Evolutionary conservation across 2,797 vertebrate species (phyloP), one percentile per base, ranked within the genome.

Genomic region (Balearica regulorum): DNA sequence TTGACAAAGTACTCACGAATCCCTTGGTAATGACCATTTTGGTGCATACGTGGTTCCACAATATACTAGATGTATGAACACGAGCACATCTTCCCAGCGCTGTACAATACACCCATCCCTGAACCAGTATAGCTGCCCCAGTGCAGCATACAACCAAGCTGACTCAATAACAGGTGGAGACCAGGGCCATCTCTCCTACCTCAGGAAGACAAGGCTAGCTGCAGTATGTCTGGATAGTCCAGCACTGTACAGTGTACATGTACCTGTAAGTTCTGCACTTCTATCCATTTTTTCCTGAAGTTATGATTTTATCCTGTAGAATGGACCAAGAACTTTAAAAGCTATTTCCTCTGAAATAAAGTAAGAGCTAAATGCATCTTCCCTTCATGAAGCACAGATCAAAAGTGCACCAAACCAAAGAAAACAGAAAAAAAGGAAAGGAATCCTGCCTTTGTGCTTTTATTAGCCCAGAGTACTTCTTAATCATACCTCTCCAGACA

Each of bases 21-120:
- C 37, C 43, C 79, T 83, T 15, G 6, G n/a, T 71, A 66, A 83
- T 66, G 43, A 57, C 39, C 44, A 21, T 66, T 90, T 76, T 51
- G 48, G 31, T 28, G 12, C n/a, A 28, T 62, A 41, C 15, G 7
- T 8, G 6, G 16, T 81, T 60, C 58, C 64, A 81, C 43, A 83
- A 46, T 12, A 5, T 6, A 54, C 19, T 16, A 88, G 33, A 51
- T 25, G 4, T n/a, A 37, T 15, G 54, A 66, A 62, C 66, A 53
- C 1, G 2, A 77, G 44, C 48, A 72, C 2, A 0, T 58, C 24
- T 76, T 69, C 35, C 13, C 49, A 69, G 17, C 1, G 1, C 39
- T 22, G 11, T 28, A 53, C 69, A 37, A 46, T n/a, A n/a, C 17
- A 26, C 3, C 0, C 13, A 24, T 35, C 21, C 15, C 55, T 48